Conservation (phyloP, 2,797 vertebrate genomes). For the Semotilus atromaculatus region DNA sequence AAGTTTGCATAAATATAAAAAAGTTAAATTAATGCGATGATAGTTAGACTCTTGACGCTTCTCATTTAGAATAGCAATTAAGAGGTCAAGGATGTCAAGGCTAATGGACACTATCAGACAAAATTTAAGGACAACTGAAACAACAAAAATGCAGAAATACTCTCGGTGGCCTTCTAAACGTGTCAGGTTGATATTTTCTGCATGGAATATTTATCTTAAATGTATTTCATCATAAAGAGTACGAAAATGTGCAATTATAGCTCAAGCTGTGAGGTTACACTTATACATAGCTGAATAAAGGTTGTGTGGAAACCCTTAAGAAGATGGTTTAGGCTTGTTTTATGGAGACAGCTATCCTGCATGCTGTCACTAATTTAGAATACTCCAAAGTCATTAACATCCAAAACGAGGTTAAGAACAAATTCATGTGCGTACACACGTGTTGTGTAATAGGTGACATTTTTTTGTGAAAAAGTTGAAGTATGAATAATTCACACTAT, state of each 20-base stretch:
- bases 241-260: not conserved
- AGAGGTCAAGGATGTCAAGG: not conserved
- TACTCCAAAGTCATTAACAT: conserved; percentile 13
- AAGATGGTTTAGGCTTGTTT: not conserved
- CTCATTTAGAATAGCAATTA: not conserved
- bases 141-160: not conserved
- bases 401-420: not conserved
- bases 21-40: not conserved
- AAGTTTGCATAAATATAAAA: not conserved
- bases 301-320: not conserved
- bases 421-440: not conserved
- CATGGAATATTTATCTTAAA: not conserved
- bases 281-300: not conserved
- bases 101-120: not conserved
- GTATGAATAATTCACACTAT: not conserved
- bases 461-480: not conserved
- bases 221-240: not conserved
- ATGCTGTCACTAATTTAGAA: not conserved
- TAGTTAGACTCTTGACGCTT: not conserved
- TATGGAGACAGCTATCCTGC: not conserved
- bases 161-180: not conserved
- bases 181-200: not conserved
- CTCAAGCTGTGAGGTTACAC: not conserved
- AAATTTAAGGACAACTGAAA: not conserved
- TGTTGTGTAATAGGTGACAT: not conserved